Evolutionary conservation across 1,140 invertebrate species (phyloP).

Genomic region (Neomicropteryx cornuta): DNA sequence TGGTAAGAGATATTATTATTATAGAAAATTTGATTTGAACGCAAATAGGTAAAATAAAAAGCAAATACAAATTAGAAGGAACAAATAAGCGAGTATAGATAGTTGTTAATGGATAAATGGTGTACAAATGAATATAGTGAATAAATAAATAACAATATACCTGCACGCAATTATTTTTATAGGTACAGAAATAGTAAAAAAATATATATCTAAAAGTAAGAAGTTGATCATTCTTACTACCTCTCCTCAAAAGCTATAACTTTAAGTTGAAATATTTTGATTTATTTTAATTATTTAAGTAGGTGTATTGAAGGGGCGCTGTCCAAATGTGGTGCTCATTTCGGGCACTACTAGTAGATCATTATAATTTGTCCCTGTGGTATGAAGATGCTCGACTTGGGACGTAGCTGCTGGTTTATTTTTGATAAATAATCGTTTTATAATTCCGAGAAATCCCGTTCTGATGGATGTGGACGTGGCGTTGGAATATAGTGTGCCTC

Average conservation of each 20-base stretch:
- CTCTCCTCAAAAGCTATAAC: background rate
- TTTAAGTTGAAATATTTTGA: background rate
- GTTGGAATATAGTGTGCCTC: background rate
- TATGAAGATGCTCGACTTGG: no score
- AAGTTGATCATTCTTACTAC: background rate
- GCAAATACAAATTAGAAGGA: no score
- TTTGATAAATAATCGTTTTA: no score
- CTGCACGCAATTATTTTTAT: background rate
- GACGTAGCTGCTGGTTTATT: no score
- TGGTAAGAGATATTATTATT: no score
- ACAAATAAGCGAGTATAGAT: background rate
- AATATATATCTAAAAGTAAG: background rate
- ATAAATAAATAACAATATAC: background rate
- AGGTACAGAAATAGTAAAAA: background rate
- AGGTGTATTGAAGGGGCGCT: background rate
- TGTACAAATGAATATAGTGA: background rate
- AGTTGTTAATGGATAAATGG: background rate
- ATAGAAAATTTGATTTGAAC: no score
- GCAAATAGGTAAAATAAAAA: no score
- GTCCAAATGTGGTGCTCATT: background rate
- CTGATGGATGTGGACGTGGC: background rate
- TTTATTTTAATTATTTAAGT: background rate
- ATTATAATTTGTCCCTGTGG: background rate
- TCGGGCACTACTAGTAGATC: background rate
- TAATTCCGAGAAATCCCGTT: background rate